A percentile compares a stretch with the other conserved stretches of the same genome.
Evolutionary conservation across 2,797 vertebrate genomes (phyloP).

Genomic region (Pantherophis vulpinus): DNA sequence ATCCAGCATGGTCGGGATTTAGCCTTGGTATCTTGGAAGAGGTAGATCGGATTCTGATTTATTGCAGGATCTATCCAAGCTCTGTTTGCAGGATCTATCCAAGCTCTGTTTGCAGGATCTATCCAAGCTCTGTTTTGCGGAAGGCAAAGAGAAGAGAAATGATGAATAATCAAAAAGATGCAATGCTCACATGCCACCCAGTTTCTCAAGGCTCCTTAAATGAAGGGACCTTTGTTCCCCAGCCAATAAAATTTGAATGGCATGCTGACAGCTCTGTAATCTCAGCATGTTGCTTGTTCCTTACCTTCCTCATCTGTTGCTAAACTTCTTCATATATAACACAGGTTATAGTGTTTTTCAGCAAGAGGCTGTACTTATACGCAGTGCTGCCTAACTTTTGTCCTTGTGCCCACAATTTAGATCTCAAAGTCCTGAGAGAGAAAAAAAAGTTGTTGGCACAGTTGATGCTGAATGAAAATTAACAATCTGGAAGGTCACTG

Average conservation of each 20-base stretch:
- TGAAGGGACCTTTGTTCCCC: not conserved
- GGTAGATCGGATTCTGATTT: not conserved
- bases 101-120: not conserved
- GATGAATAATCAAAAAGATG: not conserved
- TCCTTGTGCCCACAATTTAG: not conserved
- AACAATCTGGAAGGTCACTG: not conserved
- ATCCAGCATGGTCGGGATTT: constrained; percentile 16
- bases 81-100: not conserved
- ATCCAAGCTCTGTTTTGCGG: not conserved
- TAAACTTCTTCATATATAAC: not conserved
- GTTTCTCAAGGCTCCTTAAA: not conserved
- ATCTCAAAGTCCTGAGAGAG: not conserved
- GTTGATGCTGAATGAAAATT: not conserved
- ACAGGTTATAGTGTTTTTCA: not conserved
- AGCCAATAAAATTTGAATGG: not conserved
- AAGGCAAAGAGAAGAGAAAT: not conserved
- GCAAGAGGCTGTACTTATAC: not conserved
- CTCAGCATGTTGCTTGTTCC: not conserved
- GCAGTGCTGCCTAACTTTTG: not conserved
- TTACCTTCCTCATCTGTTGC: not conserved
- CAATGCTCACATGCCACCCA: not conserved
- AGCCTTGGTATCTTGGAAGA: not conserved
- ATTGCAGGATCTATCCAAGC: not conserved
- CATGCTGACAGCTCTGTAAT: not conserved
- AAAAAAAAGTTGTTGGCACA: not conserved